Percentiles rank a stretch among this genome's conserved stretches.
Evolutionary conservation across 1,140 invertebrate genomes (phyloP).

Genomic region (Cepaea nemoralis): DNA sequence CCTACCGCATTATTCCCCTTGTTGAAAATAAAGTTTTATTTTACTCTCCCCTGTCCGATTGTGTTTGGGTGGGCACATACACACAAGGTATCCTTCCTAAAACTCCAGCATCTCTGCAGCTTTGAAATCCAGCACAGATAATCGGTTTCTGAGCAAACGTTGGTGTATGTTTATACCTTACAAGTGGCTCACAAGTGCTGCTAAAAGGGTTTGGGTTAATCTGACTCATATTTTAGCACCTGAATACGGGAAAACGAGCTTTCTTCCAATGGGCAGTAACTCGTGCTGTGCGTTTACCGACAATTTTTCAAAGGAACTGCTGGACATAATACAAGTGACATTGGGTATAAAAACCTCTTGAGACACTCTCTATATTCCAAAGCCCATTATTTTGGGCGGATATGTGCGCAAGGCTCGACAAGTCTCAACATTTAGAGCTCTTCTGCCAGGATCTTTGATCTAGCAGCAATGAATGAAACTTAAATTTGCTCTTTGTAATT

Average conservation of each 20-base stretch:
- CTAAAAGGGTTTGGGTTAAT: conserved; percentile 6
- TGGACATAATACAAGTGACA: neutral
- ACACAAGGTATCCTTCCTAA: neutral
- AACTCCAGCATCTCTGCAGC: neutral
- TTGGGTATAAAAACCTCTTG: neutral
- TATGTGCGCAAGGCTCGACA: conserved; percentile 4
- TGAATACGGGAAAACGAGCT: neutral
- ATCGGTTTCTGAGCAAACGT: conserved; percentile 24
- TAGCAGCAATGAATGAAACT: neutral
- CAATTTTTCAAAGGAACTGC: neutral
- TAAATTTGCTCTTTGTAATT: conserved; percentile 31
- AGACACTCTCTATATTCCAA: neutral
- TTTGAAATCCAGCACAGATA: neutral
- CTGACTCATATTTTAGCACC: conserved; percentile 14
- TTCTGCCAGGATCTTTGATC: neutral
- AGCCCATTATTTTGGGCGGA: neutral
- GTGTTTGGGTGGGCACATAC: neutral
- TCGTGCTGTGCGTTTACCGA: neutral
- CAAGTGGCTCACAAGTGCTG: neutral
- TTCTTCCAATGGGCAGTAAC: neutral
- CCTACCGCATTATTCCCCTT: neutral
- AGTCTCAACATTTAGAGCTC: neutral
- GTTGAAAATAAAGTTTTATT: neutral
- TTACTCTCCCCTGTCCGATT: neutral
- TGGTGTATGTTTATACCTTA: neutral